phyloP scores from a whole-genome alignment of 2,888 invertebrate species.

The Phaedon cochleariae region DNA sequence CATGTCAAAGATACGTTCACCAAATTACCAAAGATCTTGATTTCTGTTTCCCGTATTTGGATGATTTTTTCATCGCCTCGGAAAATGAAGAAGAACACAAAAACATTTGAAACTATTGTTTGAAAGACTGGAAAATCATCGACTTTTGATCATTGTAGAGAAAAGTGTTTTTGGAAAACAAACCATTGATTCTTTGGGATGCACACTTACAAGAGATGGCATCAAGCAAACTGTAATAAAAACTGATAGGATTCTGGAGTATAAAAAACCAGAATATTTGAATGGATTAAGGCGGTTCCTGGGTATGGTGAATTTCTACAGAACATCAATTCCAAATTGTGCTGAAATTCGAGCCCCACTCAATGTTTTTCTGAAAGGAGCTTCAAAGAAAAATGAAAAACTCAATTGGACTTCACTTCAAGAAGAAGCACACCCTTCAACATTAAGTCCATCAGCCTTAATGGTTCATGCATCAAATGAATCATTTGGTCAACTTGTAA shows the following conservation, averaged over 20 bases:
- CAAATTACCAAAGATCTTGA: no score
- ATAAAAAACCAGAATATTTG: conserved; percentile 1
- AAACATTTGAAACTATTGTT: no score
- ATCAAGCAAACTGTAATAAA: neutral
- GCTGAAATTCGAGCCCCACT: no score
- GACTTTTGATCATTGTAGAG: neutral
- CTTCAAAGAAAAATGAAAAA: conserved; percentile 13
- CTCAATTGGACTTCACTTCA: neutral
- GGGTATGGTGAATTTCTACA: conserved; percentile 22
- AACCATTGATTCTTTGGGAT: neutral
- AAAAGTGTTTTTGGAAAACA: neutral
- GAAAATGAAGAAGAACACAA: no score
- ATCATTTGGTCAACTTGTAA: conserved; percentile 1
- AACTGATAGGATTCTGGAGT: neutral
- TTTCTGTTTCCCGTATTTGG: no score
- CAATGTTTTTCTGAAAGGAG: conserved; percentile 3
- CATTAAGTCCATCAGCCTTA: neutral
- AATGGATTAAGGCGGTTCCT: conserved; percentile 7
- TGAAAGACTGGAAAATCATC: no score
- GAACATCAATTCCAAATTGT: conserved; percentile 3
- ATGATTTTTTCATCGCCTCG: no score
- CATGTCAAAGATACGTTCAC: no score
- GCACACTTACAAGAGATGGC: conserved; percentile 39
- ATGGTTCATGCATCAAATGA: neutral
- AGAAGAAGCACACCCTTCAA: neutral